These are phyloP conservation scores for Amiota minor DNA, from an alignment of 2,888 invertebrate genomes.

Conservation along the genomic window DNA sequence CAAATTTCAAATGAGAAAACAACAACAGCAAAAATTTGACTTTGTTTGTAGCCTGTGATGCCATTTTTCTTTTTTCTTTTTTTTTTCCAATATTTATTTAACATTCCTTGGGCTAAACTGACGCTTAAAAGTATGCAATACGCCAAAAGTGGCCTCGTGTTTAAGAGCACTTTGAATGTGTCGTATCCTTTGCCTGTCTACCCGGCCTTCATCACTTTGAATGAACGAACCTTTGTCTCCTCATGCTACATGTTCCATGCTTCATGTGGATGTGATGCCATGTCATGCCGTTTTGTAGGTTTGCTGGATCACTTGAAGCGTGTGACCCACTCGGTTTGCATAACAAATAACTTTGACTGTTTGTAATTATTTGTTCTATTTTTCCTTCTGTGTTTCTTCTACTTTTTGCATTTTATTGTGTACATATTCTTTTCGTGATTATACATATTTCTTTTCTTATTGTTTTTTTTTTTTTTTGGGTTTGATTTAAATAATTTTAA, in stretches of 20 bases:
- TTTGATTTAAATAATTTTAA: constrained; percentile 30
- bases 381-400: constrained; percentile 6
- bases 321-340: constrained; percentile 14
- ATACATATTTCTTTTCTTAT: constrained; percentile 26
- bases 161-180: neutral
- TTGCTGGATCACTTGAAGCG: constrained; percentile 18
- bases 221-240: too few relatives aligned
- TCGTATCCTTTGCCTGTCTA: neutral
- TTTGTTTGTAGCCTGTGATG: too few relatives aligned
- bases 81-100: constrained; percentile 21
- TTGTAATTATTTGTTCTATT: constrained; percentile 14
- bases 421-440: constrained; percentile 28
- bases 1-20: neutral
- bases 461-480: constrained; percentile 38
- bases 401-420: constrained; percentile 10
- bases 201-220: too few relatives aligned
- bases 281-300: constrained; percentile 49
- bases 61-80: neutral
- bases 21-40: neutral
- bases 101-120: constrained; percentile 38
- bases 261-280: too few relatives aligned
- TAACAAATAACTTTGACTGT: constrained; percentile 12
- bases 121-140: constrained; percentile 39
- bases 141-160: constrained; percentile 13
- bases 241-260: too few relatives aligned